These are phyloP conservation scores for Dysmachus trigonus DNA, from an alignment of 2,888 invertebrate genomes.

Conservation along the genomic window DNA sequence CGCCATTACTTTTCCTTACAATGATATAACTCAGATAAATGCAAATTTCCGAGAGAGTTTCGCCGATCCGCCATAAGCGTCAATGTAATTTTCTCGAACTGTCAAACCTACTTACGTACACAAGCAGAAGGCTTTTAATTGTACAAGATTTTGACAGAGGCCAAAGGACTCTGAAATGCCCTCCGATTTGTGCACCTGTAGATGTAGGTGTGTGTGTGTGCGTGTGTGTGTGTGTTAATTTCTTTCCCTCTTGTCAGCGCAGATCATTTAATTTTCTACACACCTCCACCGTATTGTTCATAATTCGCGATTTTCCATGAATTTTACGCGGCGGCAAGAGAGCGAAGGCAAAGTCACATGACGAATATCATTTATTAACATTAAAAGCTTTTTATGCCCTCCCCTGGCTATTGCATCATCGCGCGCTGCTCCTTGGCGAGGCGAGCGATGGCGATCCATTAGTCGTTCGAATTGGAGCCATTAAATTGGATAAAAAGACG, in stretches of 20 bases:
- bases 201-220: neutral
- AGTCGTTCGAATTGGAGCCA: constrained; percentile 42
- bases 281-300: constrained; percentile 27
- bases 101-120: no score
- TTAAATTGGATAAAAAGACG: constrained; percentile 33
- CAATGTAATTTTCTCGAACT: no score
- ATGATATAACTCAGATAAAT: no score
- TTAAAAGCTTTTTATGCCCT: constrained; percentile 40
- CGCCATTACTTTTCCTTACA: no score
- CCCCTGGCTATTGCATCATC: constrained; percentile 35
- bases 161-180: neutral
- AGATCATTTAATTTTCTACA: neutral
- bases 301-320: constrained; percentile 41
- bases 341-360: constrained; percentile 5
- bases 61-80: no score
- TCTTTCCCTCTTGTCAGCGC: neutral
- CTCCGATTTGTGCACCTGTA: neutral
- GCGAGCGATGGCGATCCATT: constrained; percentile 32
- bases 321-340: constrained; percentile 21
- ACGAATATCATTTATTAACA: constrained; percentile 42
- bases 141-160: no score
- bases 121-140: no score
- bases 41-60: no score
- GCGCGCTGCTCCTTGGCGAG: constrained; percentile 17
- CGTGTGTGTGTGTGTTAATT: neutral